Conservation (phyloP, 2,113 vertebrate genomes). For the Cottus gobio region DNA sequence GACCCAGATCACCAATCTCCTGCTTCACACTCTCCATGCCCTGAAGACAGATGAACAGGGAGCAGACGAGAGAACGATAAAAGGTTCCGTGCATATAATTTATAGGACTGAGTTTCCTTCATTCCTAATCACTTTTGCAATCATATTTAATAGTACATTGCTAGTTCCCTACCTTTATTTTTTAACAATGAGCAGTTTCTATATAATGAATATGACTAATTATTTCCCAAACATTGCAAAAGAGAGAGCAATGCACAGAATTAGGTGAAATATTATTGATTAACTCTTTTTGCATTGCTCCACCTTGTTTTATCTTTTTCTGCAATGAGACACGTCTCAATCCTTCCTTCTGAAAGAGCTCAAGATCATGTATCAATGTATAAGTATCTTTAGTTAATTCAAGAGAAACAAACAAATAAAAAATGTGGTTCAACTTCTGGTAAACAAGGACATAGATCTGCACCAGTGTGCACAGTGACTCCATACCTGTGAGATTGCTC, state of each 20-base stretch:
- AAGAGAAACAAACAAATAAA: background rate
- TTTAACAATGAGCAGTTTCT: background rate
- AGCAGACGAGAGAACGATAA: background rate
- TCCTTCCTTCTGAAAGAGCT: background rate
- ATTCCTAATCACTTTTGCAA: background rate
- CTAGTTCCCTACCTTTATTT: background rate
- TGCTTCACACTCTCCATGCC: constrained; percentile 93
- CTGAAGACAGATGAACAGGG: constrained; percentile 70
- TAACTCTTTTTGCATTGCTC: background rate
- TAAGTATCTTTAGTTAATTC: background rate
- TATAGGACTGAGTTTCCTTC: background rate
- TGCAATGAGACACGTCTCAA: background rate
- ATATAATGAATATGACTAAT: background rate
- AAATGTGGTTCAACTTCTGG: background rate
- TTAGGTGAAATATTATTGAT: background rate
- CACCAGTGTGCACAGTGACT: background rate
- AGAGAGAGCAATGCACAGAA: background rate
- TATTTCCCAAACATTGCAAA: background rate
- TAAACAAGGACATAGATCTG: background rate
- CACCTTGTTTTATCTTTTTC: background rate
- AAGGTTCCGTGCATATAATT: background rate
- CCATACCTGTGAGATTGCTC: constrained; percentile 91
- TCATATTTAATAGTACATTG: background rate
- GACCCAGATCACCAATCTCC: constrained; percentile 91
- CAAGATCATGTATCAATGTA: background rate